These are phyloP conservation scores for Sebastes ruberrimus DNA, from an alignment of 2,797 vertebrate species.

Conservation along the genomic window DNA sequence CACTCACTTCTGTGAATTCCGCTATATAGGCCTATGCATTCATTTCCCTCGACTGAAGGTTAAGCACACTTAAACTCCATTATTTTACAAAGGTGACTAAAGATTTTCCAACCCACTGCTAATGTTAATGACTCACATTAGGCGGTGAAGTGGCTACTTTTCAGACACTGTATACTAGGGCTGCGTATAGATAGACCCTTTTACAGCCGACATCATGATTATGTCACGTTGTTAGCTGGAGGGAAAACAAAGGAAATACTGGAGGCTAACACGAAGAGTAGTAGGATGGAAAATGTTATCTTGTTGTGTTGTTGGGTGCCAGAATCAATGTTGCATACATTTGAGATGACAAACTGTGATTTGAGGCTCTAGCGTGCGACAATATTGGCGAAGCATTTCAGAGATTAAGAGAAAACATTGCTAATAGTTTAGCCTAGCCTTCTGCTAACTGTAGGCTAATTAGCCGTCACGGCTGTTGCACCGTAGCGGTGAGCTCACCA, in stretches of 20 bases:
- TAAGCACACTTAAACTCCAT: slow-evolving; percentile 16
- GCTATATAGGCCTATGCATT: not conserved
- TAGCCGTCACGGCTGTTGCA: too few relatives aligned
- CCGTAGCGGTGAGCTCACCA: too few relatives aligned
- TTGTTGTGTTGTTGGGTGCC: not conserved
- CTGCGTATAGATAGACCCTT: not conserved
- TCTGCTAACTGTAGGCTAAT: too few relatives aligned
- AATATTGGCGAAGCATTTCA: too few relatives aligned
- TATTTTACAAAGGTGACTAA: slow-evolving; percentile 12
- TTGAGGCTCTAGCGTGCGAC: not conserved
- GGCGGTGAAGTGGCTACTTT: slow-evolving; percentile 26
- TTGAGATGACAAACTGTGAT: not conserved
- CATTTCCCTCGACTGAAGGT: not conserved
- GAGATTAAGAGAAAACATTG: too few relatives aligned
- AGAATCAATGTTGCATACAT: not conserved
- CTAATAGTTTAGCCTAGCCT: too few relatives aligned
- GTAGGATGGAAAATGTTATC: not conserved
- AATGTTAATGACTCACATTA: slow-evolving; percentile 33
- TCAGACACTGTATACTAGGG: not conserved
- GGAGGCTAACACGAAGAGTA: not conserved
- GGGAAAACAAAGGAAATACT: not conserved
- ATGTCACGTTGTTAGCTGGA: not conserved
- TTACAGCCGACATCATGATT: not conserved
- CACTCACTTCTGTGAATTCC: not conserved
- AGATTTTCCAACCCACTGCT: slow-evolving; percentile 15